These are phyloP conservation scores for Pristiophorus japonicus DNA, from an alignment of 2,113 vertebrate species.

Conservation along the genomic window DNA sequence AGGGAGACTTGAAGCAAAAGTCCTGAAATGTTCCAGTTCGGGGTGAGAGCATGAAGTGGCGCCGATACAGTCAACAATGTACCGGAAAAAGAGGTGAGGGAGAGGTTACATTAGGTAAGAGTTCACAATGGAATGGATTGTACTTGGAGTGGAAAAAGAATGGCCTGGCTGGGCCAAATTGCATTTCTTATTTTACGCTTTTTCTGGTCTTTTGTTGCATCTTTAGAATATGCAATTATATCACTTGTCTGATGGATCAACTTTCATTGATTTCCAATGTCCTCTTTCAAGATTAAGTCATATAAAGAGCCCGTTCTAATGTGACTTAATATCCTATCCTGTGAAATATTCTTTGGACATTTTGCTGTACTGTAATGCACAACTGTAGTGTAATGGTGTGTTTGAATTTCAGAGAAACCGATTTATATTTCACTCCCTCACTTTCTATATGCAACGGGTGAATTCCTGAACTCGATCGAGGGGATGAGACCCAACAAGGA, in stretches of 20 bases:
- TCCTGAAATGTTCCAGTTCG: not conserved
- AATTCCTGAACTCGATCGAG: slow-evolving; percentile 48
- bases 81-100: not conserved
- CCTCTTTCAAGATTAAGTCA: not conserved
- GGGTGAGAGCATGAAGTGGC: not conserved
- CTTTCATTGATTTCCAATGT: not conserved
- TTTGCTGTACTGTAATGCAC: not conserved
- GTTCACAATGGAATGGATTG: not conserved
- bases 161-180: not conserved
- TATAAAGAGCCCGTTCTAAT: not conserved
- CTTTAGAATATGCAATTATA: not conserved
- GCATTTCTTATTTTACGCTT: not conserved
- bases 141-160: not conserved
- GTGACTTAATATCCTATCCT: not conserved
- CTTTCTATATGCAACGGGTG: slow-evolving; percentile 71
- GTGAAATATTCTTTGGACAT: not conserved
- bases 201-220: not conserved
- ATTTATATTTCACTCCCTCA: slow-evolving; percentile 84
- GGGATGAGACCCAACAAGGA: slow-evolving; percentile 64
- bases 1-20: not conserved
- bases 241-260: not conserved
- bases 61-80: not conserved
- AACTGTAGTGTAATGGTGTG: not conserved
- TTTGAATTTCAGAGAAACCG: slow-evolving; percentile 58
- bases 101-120: not conserved